Evolutionary conservation across 2,113 vertebrate species (phyloP), one percentile per base, ranked within the genome.

Genomic region (Oxygymnocypris stewartii): DNA sequence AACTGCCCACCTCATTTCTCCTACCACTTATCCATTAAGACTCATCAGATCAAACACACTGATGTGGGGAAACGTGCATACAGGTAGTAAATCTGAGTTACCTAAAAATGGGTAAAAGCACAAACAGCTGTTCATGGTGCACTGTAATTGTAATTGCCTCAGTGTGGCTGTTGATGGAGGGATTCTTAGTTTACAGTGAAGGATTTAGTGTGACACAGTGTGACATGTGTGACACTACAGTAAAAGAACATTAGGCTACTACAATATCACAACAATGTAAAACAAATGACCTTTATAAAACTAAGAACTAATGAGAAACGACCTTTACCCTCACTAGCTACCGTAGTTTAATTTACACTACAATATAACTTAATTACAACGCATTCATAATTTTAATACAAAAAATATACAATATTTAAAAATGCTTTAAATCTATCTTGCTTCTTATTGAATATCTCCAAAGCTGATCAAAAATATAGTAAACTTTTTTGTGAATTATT

Each of bases 181-280:
- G 79, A 88, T 81, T 90, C 90, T 92, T 89, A 14, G 85, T 91
- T 92, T 92, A 92, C 89, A 91, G 79, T 90, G 37, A 3, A 71
- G 76, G 85, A 61, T 65, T 10, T 65, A 81, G 42, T 69, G 35
- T 69, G 28, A 31, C 28, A 31, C 28, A 31, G 59, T 61, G 28
- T 16, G 71, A 67, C 35, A 57, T 16, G 59, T 61, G 28, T 16
- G 71, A 67, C 35, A 57, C n/a, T 20, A 73, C 65, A 83, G 47
- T 73, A 79, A 9, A 67, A 47, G 18, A 75, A 23, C 25, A 25
- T 44, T 23, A 28, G 61, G 25, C 25, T 31, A 47, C 25, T 49
- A 69, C 25, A 11, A 49, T 42, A 44, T 81, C 44, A 31, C 14
- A 28, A 79, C 51, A 5, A 5, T 54, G 51, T 0, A 18, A 54